Conservation (phyloP, 2,797 vertebrate species). For the Myotis daubentonii region DNA sequence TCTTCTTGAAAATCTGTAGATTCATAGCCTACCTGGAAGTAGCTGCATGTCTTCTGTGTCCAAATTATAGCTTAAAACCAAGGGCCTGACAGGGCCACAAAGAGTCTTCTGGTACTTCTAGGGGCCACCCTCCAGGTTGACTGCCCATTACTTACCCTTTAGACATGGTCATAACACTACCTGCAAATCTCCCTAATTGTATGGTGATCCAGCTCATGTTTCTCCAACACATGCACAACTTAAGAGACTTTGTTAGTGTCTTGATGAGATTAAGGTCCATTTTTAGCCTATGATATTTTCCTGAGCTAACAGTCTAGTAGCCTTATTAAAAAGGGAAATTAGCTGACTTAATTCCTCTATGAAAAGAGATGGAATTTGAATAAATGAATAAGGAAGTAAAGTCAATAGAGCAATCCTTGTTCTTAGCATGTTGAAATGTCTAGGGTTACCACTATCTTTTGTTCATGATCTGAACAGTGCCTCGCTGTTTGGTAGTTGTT, state of each 20-base stretch:
- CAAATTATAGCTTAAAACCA: slow-evolving; percentile 8
- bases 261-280: slow-evolving; percentile 48
- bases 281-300: slow-evolving; percentile 48
- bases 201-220: neutral
- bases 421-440: slow-evolving; percentile 8
- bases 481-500: neutral
- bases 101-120: neutral
- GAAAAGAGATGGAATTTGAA: slow-evolving; percentile 52
- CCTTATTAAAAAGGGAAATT: slow-evolving; percentile 39
- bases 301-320: neutral
- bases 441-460: neutral
- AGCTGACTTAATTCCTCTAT: slow-evolving; percentile 14
- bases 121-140: neutral
- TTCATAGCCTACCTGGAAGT: neutral
- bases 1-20: slow-evolving; percentile 17
- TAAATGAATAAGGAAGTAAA: slow-evolving; percentile 34
- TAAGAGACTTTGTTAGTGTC: neutral
- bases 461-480: neutral
- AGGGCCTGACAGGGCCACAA: neutral
- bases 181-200: neutral
- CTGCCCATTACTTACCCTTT: neutral
- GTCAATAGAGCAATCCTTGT: neutral
- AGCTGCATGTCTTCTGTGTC: neutral
- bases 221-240: neutral
- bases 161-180: neutral